Conservation (phyloP, 2,797 vertebrate genomes). For the Anguilla pacifica region DNA sequence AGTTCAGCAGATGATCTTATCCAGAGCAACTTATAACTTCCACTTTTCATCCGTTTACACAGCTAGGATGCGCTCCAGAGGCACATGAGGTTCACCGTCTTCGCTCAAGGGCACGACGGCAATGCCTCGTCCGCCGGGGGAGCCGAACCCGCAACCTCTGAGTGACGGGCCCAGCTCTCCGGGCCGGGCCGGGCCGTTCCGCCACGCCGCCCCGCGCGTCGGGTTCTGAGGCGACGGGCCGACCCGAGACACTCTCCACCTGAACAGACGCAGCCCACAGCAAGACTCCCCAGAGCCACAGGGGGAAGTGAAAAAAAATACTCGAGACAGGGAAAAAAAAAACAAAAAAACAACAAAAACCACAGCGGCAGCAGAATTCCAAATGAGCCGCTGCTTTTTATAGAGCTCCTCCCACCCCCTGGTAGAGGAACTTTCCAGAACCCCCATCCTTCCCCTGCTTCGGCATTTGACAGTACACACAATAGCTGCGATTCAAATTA, state of each 20-base stretch:
- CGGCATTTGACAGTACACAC: neutral
- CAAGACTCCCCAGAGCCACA: neutral
- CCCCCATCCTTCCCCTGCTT: neutral
- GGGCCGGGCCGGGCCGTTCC: too few relatives aligned
- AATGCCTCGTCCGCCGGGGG: neutral
- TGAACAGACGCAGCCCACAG: constrained; percentile 1
- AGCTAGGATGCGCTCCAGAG: neutral
- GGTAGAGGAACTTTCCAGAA: neutral
- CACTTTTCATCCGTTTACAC: neutral
- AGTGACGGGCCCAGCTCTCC: neutral
- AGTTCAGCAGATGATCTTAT: neutral
- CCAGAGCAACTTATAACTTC: neutral
- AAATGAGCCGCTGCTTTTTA: neutral
- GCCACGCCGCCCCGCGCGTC: neutral
- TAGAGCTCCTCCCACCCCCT: neutral
- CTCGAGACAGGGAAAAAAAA: neutral
- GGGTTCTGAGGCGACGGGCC: neutral
- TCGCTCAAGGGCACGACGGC: neutral
- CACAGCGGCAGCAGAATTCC: neutral
- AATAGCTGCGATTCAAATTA: neutral
- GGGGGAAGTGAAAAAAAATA: neutral
- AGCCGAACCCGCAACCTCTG: neutral
- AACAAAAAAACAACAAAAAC: neutral
- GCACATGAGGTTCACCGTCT: neutral
- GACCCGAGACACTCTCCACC: neutral